A percentile compares a stretch with the other conserved stretches of the same genome.
phyloP scores from a whole-genome alignment of 1,140 invertebrate species.

The Sesamia nonagrioides region DNA sequence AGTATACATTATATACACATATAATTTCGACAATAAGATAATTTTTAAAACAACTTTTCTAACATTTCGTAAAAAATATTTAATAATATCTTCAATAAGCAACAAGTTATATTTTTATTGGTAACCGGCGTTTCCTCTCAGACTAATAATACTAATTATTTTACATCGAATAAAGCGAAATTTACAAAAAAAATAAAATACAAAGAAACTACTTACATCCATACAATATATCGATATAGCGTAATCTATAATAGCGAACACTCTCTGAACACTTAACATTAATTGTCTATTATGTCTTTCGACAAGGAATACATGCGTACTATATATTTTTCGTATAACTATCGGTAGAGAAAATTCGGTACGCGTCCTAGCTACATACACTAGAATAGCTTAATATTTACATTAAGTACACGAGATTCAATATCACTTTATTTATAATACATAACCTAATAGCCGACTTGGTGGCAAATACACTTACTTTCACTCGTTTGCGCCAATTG shows the following conservation, averaged over 20 bases:
- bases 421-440: slow-evolving; percentile 74
- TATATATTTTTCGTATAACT: slow-evolving; percentile 68
- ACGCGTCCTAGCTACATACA: slow-evolving; percentile 71
- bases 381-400: slow-evolving; percentile 80
- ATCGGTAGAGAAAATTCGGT: slow-evolving; percentile 85
- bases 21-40: slow-evolving; percentile 74
- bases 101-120: slow-evolving; percentile 87
- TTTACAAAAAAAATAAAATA: slow-evolving; percentile 81
- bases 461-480: slow-evolving; percentile 53
- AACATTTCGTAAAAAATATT: slow-evolving; percentile 85
- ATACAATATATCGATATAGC: slow-evolving; percentile 70
- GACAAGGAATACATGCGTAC: slow-evolving; percentile 74
- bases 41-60: slow-evolving; percentile 81
- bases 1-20: slow-evolving; percentile 61
- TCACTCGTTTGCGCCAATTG: slow-evolving; percentile 50
- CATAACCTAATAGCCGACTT: slow-evolving; percentile 60
- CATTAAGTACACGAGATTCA: slow-evolving; percentile 78
- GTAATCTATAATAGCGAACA: slow-evolving; percentile 80
- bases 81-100: slow-evolving; percentile 85
- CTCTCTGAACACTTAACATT: slow-evolving; percentile 79
- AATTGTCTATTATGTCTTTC: slow-evolving; percentile 69
- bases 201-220: slow-evolving; percentile 78
- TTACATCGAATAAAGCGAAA: slow-evolving; percentile 83
- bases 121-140: slow-evolving; percentile 87
- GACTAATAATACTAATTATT: slow-evolving; percentile 86